phyloP scores from a whole-genome alignment of 2,113 vertebrate species.

The Thunnus thynnus region DNA sequence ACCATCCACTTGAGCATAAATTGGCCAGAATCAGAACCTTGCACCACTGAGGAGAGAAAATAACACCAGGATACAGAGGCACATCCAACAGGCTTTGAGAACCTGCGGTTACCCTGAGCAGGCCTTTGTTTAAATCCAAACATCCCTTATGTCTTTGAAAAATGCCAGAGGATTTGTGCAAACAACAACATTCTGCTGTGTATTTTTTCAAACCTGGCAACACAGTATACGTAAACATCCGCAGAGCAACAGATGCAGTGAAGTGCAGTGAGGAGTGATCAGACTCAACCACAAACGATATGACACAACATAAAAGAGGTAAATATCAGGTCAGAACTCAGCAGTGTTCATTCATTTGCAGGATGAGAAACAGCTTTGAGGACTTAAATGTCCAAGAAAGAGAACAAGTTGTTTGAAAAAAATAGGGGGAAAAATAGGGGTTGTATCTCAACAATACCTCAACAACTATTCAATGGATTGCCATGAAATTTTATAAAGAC shows the following conservation, averaged over 20 bases:
- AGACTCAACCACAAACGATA: not conserved
- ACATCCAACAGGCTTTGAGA: slow-evolving; percentile 18
- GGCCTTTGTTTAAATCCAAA: slow-evolving; percentile 40
- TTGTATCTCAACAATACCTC: no score
- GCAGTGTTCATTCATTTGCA: not conserved
- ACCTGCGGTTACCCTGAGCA: slow-evolving; percentile 11
- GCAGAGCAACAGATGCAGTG: slow-evolving; percentile 21
- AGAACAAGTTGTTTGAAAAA: not conserved
- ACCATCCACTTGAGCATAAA: slow-evolving; percentile 15
- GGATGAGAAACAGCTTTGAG: not conserved
- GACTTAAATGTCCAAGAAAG: not conserved
- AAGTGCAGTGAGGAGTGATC: slow-evolving; percentile 14
- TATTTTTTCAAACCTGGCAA: slow-evolving; percentile 39
- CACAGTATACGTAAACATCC: slow-evolving; percentile 29
- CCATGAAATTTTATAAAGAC: no score
- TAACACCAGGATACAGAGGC: slow-evolving; percentile 11
- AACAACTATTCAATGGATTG: no score
- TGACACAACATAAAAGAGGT: slow-evolving; percentile 4
- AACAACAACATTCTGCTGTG: slow-evolving; percentile 22
- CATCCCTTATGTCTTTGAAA: slow-evolving; percentile 45
- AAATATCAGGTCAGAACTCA: not conserved
- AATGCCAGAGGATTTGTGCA: slow-evolving; percentile 24
- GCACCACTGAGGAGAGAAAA: not conserved
- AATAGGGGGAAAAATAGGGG: not conserved
- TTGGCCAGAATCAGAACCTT: slow-evolving; percentile 12